These are phyloP conservation scores for Rhynchotus rufescens DNA, from an alignment of 2,797 vertebrate species.

Conservation along the genomic window DNA sequence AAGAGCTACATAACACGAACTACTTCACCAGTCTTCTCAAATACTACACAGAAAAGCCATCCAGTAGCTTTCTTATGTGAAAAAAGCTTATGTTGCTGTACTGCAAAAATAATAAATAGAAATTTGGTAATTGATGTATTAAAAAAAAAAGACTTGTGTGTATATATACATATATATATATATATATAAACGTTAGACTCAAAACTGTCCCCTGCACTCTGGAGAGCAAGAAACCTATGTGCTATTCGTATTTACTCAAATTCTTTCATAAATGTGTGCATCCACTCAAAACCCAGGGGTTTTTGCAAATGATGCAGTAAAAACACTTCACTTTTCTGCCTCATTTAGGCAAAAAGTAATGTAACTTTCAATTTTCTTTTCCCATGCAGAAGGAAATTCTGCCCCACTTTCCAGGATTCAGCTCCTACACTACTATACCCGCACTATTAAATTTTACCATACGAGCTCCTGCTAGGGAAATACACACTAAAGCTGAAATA, in stretches of 20 bases:
- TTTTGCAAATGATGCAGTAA: neutral
- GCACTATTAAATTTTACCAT: neutral
- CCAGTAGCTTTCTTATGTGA: neutral
- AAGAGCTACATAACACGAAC: neutral
- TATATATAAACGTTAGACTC: neutral
- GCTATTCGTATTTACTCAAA: neutral
- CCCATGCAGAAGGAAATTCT: neutral
- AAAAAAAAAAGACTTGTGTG: neutral
- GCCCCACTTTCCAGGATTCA: neutral
- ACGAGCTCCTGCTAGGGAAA: neutral
- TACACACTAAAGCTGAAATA: neutral
- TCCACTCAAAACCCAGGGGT: neutral
- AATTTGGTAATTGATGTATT: neutral
- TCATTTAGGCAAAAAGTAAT: slow-evolving; percentile 9
- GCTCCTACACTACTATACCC: neutral
- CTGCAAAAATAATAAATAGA: neutral
- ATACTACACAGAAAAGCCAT: neutral
- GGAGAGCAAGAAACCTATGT: neutral
- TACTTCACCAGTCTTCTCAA: neutral
- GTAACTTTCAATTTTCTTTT: neutral
- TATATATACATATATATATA: neutral
- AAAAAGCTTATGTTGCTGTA: neutral
- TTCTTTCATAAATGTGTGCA: neutral
- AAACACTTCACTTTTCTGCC: neutral
- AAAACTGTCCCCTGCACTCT: neutral